phyloP scores from a whole-genome alignment of 2,797 vertebrate genomes.

The Alauda arvensis region DNA sequence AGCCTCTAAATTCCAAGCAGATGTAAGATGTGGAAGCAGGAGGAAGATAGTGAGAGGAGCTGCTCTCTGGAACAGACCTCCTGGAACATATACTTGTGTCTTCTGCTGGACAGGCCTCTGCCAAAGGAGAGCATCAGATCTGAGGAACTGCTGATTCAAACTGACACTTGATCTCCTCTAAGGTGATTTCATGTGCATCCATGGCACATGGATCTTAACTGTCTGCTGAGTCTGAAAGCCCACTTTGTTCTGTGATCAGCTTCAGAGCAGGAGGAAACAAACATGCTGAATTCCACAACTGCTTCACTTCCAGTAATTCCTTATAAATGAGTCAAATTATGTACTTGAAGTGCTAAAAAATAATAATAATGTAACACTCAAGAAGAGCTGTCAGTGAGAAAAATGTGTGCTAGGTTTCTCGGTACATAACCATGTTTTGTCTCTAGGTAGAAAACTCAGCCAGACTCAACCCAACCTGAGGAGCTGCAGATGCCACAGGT shows the following conservation, averaged over 20 bases:
- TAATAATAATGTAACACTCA: not conserved
- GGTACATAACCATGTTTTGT: not conserved
- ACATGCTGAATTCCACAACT: not conserved
- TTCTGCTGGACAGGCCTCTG: not conserved
- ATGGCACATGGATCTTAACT: not conserved
- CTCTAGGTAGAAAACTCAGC: not conserved
- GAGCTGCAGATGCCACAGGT: too few relatives aligned
- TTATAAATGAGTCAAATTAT: not conserved
- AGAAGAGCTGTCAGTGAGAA: not conserved
- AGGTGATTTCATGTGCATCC: not conserved
- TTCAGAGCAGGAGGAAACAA: not conserved
- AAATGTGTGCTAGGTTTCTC: not conserved
- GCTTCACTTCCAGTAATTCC: not conserved
- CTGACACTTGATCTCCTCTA: not conserved
- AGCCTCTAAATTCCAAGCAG: conserved; percentile 24
- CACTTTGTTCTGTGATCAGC: not conserved
- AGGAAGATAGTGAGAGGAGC: not conserved
- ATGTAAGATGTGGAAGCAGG: not conserved
- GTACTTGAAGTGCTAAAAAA: not conserved
- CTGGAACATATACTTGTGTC: not conserved
- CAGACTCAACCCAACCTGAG: not conserved
- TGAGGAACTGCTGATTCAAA: not conserved
- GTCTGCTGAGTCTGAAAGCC: not conserved
- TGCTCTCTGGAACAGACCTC: not conserved
- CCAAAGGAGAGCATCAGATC: not conserved